Evolutionary conservation across 2,797 vertebrate genomes (phyloP).

Genomic region (Amblyopsis hoosieri): DNA sequence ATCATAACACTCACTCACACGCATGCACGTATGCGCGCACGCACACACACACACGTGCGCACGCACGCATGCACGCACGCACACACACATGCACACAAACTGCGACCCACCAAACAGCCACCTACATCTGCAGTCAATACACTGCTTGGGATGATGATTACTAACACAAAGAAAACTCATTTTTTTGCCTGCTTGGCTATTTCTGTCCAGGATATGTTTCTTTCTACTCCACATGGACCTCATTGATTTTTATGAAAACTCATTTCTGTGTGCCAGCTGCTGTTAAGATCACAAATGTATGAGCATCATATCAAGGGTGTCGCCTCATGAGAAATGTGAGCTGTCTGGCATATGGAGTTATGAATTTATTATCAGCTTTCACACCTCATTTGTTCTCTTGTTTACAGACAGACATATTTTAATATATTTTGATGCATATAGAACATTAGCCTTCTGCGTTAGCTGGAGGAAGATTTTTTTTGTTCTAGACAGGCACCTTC

Average conservation of each 20-base stretch:
- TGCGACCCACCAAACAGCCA: background rate
- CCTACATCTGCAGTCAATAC: too few species aligned
- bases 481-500: constrained; percentile 11
- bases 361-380: constrained; percentile 47
- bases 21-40: background rate
- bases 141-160: constrained; percentile 35
- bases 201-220: constrained; percentile 34
- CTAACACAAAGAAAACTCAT: constrained; percentile 33
- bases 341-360: constrained; percentile 46
- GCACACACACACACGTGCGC: too few species aligned
- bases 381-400: constrained; percentile 48
- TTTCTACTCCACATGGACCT: constrained; percentile 37
- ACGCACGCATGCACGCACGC: background rate
- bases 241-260: constrained; percentile 45
- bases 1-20: background rate
- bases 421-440: constrained; percentile 50
- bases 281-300: constrained; percentile 49
- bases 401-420: constrained; percentile 45
- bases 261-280: constrained; percentile 45
- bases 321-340: constrained; percentile 49
- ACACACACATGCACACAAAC: background rate
- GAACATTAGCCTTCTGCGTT: constrained; percentile 37
- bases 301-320: constrained; percentile 48
- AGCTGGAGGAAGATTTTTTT: constrained; percentile 14
- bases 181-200: constrained; percentile 35